Base-by-base conservation (phyloP, 1,140 invertebrate genomes). In the Sycophila sp. region DNA sequence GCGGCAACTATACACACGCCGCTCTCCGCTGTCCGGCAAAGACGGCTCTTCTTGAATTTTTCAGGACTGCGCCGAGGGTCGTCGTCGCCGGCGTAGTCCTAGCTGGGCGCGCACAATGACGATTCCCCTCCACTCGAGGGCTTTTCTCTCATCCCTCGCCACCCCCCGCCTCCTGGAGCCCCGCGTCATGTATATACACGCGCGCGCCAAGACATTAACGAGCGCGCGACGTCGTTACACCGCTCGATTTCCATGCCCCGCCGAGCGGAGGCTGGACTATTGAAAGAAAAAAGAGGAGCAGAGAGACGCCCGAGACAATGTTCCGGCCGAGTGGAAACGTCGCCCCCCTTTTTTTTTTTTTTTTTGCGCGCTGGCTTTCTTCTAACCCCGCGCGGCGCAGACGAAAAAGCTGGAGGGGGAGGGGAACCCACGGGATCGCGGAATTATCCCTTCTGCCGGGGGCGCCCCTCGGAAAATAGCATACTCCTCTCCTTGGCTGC, bases 1-100 rank as follows among this genome's bases (percentile, higher is more conserved):
- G 66, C 40, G 36, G 19, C 73, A n/a, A n/a, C n/a, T n/a, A n/a
- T n/a, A n/a, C n/a, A n/a, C n/a, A n/a, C n/a, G 75, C 77, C 74
- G 47, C 69, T 80, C 64, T n/a, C 5, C 15, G 28, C 26, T 15
- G 68, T 64, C 51, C 77, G 74, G 65, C 65, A 45, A 80, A 78
- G 78, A 76, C 77, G 77, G 60, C 73, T 81, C 72, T 63, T 40
- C 78, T 81, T 85, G 78, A 86, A 86, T 85, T 85, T 85, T 86
- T 86, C 77, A 85, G 76, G 78, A 83, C 78, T 72, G 40, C 30
- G 34, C 4, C 60, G 47, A 34, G 49, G 32, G 22, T 73, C 38
- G 34, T 24, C 45, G 26, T 42, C 34, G 38, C 51, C 26, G 26
- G 15, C 11, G 11, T 58, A 58, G 17, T 22, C 59, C 28, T 62